These are phyloP conservation scores for Nesoenas mayeri DNA, from an alignment of 2,113 vertebrate species.

Conservation along the genomic window DNA sequence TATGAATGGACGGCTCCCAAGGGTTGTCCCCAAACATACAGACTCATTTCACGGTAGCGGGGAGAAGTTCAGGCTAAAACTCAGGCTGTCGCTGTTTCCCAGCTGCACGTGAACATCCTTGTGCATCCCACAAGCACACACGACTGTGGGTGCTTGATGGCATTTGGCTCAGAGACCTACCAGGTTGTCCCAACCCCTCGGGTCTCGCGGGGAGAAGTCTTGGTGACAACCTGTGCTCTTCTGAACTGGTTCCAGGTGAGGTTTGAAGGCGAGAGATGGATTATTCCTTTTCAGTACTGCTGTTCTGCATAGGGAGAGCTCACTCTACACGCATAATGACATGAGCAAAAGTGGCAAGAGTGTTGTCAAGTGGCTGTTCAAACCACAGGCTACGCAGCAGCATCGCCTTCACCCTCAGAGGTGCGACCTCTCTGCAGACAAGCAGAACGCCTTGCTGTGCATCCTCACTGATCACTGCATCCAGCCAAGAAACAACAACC, in stretches of 20 bases:
- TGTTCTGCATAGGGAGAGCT: neutral
- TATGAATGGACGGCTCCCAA: neutral
- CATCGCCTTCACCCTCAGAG: slow-evolving; percentile 7
- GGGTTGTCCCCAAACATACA: neutral
- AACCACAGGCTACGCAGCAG: neutral
- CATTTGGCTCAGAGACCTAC: neutral
- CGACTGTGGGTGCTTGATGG: neutral
- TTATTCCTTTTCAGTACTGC: neutral
- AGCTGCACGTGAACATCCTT: neutral
- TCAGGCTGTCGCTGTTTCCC: neutral
- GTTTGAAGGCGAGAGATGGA: neutral
- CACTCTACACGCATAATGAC: neutral
- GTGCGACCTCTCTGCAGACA: neutral
- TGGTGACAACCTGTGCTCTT: neutral
- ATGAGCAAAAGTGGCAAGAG: neutral
- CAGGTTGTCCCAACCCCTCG: rapidly evolving
- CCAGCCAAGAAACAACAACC: neutral
- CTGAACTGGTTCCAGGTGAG: neutral
- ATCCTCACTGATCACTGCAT: neutral
- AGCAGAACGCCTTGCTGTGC: neutral
- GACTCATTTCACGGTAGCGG: neutral
- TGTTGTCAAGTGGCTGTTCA: neutral
- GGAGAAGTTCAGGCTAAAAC: neutral
- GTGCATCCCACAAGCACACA: neutral
- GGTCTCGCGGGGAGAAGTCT: neutral